These are phyloP conservation scores for Enoplosus armatus DNA, from an alignment of 2,797 vertebrate genomes.

Conservation along the genomic window DNA sequence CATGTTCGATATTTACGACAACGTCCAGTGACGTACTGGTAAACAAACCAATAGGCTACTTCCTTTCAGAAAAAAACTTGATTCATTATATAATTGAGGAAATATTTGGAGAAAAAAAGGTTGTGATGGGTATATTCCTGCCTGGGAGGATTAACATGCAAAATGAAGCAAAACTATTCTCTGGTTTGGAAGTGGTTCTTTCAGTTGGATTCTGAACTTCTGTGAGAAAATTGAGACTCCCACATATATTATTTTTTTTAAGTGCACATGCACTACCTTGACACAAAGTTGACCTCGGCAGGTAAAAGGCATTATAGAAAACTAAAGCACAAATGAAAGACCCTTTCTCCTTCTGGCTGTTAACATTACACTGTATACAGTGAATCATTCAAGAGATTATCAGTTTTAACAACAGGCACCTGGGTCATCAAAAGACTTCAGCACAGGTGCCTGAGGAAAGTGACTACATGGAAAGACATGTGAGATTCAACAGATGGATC, in stretches of 20 bases:
- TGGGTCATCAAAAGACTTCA: constrained; percentile 12
- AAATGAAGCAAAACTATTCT: background rate
- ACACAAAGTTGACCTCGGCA: background rate
- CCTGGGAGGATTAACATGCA: background rate
- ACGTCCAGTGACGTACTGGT: background rate
- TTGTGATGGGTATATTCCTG: background rate
- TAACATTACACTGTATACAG: background rate
- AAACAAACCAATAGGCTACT: background rate
- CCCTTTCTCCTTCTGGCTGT: background rate
- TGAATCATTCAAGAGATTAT: constrained; percentile 18
- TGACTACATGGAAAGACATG: constrained; percentile 31
- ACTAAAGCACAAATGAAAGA: background rate
- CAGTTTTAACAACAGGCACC: constrained; percentile 22
- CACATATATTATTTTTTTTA: background rate
- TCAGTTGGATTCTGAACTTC: background rate
- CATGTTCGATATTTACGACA: background rate
- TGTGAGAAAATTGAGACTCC: background rate
- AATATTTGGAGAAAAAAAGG: background rate
- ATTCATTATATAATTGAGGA: no score
- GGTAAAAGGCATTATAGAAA: background rate
- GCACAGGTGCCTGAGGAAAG: constrained; percentile 38
- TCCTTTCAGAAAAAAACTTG: no score
- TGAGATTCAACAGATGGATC: constrained; percentile 16
- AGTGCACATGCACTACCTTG: background rate
- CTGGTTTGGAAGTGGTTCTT: background rate